Percentiles rank a stretch among this genome's conserved stretches.
Evolutionary conservation across 2,113 vertebrate species (phyloP).

Genomic region (Colistium nudipinnis): DNA sequence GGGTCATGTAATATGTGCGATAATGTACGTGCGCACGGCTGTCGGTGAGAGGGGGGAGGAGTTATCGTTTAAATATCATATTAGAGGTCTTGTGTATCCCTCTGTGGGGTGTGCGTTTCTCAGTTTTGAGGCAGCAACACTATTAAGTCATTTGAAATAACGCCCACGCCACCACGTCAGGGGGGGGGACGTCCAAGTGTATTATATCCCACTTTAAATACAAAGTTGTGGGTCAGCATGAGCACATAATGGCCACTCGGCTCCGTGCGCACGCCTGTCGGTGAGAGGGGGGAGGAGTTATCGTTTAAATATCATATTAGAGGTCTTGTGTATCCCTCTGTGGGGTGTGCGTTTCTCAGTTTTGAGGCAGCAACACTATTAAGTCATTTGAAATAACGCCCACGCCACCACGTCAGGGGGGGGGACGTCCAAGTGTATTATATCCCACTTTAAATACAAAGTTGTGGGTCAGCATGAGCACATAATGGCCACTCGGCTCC

Average conservation of each 20-base stretch:
- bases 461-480: conserved; percentile 17
- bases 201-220: conserved; percentile 37
- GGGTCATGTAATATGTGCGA: too few species aligned
- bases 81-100: too few species aligned
- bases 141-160: not conserved
- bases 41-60: too few species aligned
- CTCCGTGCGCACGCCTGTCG: too few species aligned
- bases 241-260: conserved; percentile 27
- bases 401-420: not conserved
- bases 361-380: not conserved
- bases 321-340: too few species aligned
- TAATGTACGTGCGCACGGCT: too few species aligned
- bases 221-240: conserved; percentile 12
- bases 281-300: too few species aligned
- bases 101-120: not conserved
- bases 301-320: too few species aligned
- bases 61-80: too few species aligned
- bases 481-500: conserved; percentile 23
- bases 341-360: not conserved
- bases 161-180: not conserved
- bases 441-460: conserved; percentile 32
- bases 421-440: conserved; percentile 15
- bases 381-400: not conserved
- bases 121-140: not conserved
- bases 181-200: conserved; percentile 9